These are phyloP conservation scores for Drosophila ambigua DNA, from an alignment of 1,140 invertebrate species.

Conservation along the genomic window DNA sequence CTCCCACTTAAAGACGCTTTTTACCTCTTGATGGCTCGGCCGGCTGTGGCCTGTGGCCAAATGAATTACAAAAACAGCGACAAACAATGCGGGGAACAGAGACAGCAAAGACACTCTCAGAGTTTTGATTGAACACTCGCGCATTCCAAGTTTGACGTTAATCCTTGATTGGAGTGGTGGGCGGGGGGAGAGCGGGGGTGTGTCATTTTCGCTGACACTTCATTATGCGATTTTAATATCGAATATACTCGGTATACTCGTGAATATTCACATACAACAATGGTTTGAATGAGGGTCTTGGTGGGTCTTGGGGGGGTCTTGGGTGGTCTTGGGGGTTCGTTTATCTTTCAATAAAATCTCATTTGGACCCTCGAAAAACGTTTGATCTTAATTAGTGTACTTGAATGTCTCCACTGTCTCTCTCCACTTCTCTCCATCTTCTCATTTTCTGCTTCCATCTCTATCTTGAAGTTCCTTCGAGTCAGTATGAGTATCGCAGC, in stretches of 20 bases:
- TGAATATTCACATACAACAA: slow-evolving; percentile 23
- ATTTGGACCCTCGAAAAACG: slow-evolving; percentile 65
- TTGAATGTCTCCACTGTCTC: slow-evolving; percentile 49
- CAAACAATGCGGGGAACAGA: slow-evolving; percentile 39
- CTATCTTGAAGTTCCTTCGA: slow-evolving; percentile 17
- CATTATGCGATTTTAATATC: slow-evolving; percentile 80
- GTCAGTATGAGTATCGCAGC: not conserved
- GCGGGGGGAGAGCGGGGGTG: not conserved
- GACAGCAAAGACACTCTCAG: slow-evolving; percentile 15
- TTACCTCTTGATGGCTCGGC: slow-evolving; percentile 71
- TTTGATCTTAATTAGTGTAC: slow-evolving; percentile 82
- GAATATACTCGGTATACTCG: slow-evolving; percentile 29
- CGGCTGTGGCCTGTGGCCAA: slow-evolving; percentile 33
- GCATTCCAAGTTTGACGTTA: slow-evolving; percentile 76
- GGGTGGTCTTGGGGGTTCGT: slow-evolving; percentile 20
- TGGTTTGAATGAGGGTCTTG: slow-evolving; percentile 5
- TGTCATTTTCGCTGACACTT: slow-evolving; percentile 73
- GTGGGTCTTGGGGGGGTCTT: too few relatives aligned
- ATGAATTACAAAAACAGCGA: slow-evolving; percentile 63
- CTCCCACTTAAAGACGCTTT: slow-evolving; percentile 54
- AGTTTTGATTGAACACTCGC: slow-evolving; percentile 75
- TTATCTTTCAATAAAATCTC: slow-evolving; percentile 58
- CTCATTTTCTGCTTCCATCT: too few relatives aligned
- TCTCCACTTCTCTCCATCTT: not conserved
- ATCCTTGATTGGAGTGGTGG: slow-evolving; percentile 67